phyloP scores from a whole-genome alignment of 2,113 vertebrate species.

The Oreocharis arfaki region DNA sequence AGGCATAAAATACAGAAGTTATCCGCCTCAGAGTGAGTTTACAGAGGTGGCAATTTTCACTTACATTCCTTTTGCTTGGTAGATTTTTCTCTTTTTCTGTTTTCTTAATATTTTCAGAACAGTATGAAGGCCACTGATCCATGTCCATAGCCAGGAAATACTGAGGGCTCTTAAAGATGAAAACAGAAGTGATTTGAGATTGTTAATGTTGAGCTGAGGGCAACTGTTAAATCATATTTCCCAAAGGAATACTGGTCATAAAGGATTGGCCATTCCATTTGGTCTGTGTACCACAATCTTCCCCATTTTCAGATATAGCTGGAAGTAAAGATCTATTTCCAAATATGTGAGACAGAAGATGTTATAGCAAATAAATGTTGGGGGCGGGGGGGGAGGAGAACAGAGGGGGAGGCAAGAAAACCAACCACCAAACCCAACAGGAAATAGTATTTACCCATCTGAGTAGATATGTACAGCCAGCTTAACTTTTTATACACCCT shows the following conservation, averaged over 20 bases:
- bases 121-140: background rate
- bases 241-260: background rate
- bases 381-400: fast-evolving
- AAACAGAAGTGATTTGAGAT: background rate
- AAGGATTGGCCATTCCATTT: background rate
- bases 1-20: background rate
- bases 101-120: background rate
- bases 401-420: background rate
- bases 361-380: background rate
- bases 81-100: background rate
- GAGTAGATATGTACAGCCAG: background rate
- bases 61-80: background rate
- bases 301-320: background rate
- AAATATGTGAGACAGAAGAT: background rate
- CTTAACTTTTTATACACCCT: background rate
- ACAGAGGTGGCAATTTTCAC: background rate
- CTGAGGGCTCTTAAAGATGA: background rate
- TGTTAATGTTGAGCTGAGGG: background rate
- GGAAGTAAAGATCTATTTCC: background rate
- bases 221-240: background rate
- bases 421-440: background rate
- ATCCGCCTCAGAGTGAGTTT: background rate
- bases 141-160: background rate
- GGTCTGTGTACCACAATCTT: background rate
- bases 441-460: background rate